Percentiles rank a stretch among this genome's conserved stretches.
Conservation (phyloP, 2,113 vertebrate genomes). For the Grammomys dolichurus region DNA sequence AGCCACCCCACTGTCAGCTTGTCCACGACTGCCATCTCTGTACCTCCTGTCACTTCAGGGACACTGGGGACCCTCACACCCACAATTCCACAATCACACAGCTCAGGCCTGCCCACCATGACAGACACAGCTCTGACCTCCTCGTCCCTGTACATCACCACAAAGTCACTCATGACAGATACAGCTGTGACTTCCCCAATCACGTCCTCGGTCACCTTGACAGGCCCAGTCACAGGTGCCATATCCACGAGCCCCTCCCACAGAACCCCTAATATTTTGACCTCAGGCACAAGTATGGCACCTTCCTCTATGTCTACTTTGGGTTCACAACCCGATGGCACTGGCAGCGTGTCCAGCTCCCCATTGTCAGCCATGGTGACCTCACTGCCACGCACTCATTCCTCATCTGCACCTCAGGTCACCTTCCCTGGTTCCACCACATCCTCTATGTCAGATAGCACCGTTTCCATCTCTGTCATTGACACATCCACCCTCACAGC, state of each 20-base stretch:
- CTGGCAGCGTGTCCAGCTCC: accelerated
- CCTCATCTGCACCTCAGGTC: neutral
- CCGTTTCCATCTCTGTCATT: accelerated
- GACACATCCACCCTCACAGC: accelerated
- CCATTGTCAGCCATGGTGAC: accelerated
- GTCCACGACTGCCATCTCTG: neutral
- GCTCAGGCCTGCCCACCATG: neutral
- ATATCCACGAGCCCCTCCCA: accelerated
- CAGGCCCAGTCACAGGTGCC: accelerated
- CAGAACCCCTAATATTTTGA: accelerated
- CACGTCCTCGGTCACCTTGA: neutral
- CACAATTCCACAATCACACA: neutral
- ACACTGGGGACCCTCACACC: neutral
- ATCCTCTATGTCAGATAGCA: accelerated
- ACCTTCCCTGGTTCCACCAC: neutral
- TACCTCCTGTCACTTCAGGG: accelerated
- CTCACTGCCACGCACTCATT: too few relatives aligned
- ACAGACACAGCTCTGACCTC: neutral
- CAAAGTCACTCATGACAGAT: accelerated
- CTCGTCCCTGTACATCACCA: too few relatives aligned
- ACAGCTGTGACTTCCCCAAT: accelerated
- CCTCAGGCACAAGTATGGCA: accelerated
- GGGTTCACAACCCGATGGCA: accelerated
- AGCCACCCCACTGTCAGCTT: too few relatives aligned
- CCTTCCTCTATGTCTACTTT: accelerated